These are phyloP conservation scores for Phalacrocorax aristotelis DNA, from an alignment of 2,113 vertebrate species.

Conservation along the genomic window DNA sequence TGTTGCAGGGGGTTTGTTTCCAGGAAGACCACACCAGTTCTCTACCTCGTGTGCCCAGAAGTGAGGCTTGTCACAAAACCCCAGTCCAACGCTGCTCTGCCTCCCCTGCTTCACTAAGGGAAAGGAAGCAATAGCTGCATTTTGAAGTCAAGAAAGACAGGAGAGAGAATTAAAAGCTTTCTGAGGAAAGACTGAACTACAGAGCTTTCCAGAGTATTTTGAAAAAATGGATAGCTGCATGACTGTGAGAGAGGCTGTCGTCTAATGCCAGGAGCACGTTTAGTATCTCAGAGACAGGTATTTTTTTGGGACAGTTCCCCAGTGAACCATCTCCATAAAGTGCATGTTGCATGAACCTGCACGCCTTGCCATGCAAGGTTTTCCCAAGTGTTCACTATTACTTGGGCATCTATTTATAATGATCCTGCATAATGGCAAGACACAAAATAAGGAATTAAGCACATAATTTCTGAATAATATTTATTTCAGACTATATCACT, in stretches of 20 bases:
- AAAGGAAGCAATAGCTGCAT: not conserved
- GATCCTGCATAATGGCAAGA: not conserved
- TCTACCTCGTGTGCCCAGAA: not conserved
- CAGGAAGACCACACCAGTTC: not conserved
- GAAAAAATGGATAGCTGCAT: not conserved
- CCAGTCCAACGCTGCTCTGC: rapidly evolving
- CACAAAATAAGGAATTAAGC: not conserved
- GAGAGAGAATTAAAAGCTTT: not conserved
- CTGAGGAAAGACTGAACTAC: not conserved
- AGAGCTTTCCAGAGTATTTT: not conserved
- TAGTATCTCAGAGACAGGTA: not conserved
- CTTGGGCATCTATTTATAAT: not conserved
- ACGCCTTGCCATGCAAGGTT: not conserved
- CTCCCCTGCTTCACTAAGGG: not conserved
- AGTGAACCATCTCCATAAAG: not conserved
- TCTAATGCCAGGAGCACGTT: not conserved
- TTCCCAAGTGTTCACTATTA: not conserved
- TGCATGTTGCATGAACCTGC: not conserved
- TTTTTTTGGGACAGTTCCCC: not conserved
- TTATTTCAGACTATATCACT: not conserved
- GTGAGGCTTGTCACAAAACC: not conserved
- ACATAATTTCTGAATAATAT: not conserved
- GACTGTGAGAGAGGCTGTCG: not conserved
- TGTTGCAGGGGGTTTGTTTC: not conserved
- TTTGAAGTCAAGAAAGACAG: not conserved